Conservation (phyloP, 1,140 invertebrate genomes). For the Bombyx mandarina region DNA sequence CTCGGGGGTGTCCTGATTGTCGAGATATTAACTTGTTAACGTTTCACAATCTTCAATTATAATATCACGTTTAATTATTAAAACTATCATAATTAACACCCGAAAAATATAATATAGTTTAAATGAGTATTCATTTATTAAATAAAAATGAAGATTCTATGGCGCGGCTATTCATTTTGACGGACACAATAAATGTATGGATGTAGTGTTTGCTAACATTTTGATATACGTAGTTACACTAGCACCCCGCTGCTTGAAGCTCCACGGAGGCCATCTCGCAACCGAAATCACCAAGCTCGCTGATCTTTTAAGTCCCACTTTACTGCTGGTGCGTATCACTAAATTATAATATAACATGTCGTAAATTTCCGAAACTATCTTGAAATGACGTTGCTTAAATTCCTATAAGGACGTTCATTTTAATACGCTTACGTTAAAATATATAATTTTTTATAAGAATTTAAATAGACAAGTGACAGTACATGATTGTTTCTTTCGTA, state of each 20-base stretch:
- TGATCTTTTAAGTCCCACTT: conserved; percentile 65
- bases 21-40: conserved; percentile 2
- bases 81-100: no score
- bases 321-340: conserved; percentile 50
- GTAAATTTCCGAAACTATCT: conserved; percentile 67
- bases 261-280: neutral
- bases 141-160: no score
- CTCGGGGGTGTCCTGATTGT: neutral
- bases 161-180: no score
- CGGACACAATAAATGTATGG: no score
- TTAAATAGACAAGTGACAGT: neutral
- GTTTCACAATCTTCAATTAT: no score
- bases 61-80: no score
- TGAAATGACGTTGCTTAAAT: conserved; percentile 25
- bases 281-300: conserved; percentile 9
- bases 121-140: no score
- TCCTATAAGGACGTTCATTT: neutral
- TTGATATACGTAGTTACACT: conserved; percentile 1
- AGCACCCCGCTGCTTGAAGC: conserved; percentile 4
- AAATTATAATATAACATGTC: conserved; percentile 69
- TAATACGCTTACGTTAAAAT: neutral
- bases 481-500: neutral
- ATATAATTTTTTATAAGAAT: neutral
- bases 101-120: no score
- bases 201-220: no score